Percentiles rank a stretch among this genome's conserved stretches.
These are phyloP conservation scores for Rotaria sp. DNA, from an alignment of 2,888 invertebrate genomes.

Conservation along the genomic window DNA sequence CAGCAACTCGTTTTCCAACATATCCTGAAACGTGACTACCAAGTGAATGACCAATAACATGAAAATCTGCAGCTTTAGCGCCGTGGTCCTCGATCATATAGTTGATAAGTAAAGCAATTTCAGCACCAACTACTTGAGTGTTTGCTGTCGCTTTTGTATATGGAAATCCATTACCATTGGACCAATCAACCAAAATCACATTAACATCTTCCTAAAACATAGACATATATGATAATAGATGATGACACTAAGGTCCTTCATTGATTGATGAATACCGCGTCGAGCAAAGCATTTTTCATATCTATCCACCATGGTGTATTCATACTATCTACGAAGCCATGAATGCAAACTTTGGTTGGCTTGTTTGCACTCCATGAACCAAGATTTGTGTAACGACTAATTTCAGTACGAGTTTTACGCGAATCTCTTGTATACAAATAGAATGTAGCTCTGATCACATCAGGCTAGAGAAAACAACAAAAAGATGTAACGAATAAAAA, in stretches of 20 bases:
- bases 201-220: conserved; percentile 16
- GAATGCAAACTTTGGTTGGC: conserved; percentile 32
- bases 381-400: background rate
- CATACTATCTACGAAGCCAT: conserved; percentile 32
- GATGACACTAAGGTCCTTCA: too few relatives aligned
- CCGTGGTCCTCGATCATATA: conserved; percentile 35
- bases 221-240: too few relatives aligned
- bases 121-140: conserved; percentile 41
- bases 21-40: conserved; percentile 41
- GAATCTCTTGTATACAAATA: conserved; percentile 17
- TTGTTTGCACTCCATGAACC: background rate
- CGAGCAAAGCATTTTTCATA: conserved; percentile 20
- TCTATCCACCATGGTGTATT: conserved; percentile 31
- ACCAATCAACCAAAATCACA: conserved; percentile 41
- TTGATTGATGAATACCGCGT: too few relatives aligned
- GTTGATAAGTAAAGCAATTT: conserved; percentile 39
- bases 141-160: conserved; percentile 40
- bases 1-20: conserved; percentile 34
- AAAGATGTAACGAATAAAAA: background rate
- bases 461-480: background rate
- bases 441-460: conserved; percentile 3
- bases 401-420: background rate
- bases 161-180: conserved; percentile 39
- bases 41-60: conserved; percentile 42
- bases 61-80: conserved; percentile 32